Evolutionary conservation across 2,888 invertebrate species (phyloP).

Genomic region (Pheosia gnoma): DNA sequence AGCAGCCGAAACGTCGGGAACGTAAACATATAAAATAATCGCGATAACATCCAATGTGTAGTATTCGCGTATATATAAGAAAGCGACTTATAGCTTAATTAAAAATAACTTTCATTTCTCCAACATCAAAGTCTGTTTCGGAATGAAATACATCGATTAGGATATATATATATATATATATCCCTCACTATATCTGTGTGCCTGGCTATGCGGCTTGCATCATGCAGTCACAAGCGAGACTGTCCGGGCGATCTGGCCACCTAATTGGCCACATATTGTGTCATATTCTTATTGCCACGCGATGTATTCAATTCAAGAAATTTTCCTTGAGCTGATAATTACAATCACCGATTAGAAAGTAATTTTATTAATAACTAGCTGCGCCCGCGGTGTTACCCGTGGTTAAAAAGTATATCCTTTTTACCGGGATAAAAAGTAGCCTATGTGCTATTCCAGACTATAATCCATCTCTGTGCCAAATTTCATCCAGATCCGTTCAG

Average conservation of each 20-base stretch:
- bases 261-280: constrained; percentile 32
- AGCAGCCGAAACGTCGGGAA: too few species aligned
- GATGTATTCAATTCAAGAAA: constrained; percentile 5
- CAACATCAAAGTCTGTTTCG: constrained; percentile 14
- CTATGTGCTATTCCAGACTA: too few species aligned
- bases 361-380: too few species aligned
- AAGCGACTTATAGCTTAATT: neutral
- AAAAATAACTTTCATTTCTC: neutral
- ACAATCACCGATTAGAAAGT: too few species aligned
- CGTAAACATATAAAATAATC: too few species aligned
- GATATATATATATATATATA: constrained; percentile 23
- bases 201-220: constrained; percentile 20
- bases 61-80: neutral
- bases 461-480: too few species aligned
- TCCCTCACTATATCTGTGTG: constrained; percentile 22
- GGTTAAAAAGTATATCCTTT: too few species aligned
- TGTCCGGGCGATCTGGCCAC: constrained; percentile 22
- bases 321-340: neutral
- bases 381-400: too few species aligned
- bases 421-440: too few species aligned
- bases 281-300: constrained; percentile 24
- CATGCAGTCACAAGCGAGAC: constrained; percentile 11
- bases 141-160: constrained; percentile 20
- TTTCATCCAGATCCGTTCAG: too few species aligned
- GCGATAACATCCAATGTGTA: neutral